Evolutionary conservation across 2,888 invertebrate species (phyloP), one percentile per base, ranked within the genome.

Genomic region (Leptura quadrifasciata): DNA sequence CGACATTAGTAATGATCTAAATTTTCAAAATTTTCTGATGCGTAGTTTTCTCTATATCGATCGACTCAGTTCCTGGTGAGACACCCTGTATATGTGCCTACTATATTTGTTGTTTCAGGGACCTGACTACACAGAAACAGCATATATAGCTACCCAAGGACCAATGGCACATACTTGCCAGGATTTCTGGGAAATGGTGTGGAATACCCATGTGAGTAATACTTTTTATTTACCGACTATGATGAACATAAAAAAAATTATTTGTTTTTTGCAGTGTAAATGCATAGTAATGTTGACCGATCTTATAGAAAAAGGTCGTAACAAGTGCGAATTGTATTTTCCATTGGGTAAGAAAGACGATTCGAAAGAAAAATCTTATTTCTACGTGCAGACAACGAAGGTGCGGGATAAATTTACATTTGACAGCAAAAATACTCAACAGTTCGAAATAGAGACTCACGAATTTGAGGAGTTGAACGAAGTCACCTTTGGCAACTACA

Each of bases 81-180:
- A n/a, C n/a, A n/a, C n/a, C n/a, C 4, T n/a, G 3, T 35, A 35
- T 17, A 31, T 17, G n/a, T 54, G 17, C 18, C 5, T 18, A 47
- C 35, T 35, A 24, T 24, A 24, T 15, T 70, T 76, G 72, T 76
- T 83, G 15, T 87, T 81, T 68, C 90, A 97, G 97, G 97, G 97
- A 76, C 96, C 97, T 85, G 96, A 97, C 87, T 96, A 95, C 84
- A 94, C 96, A 76, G 94, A 94, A 76, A 94, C 94, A 84, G 94
- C 95, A 61, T 98, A 96, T 89, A 96, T 98, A 75, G 98, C 97
- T 15, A 97, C 97, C 0, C 98, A 98, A 89, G 98, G 97, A 9
- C 98, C 98, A 0, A 92, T 98, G 87, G 92, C 94, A 24, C 96
- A 97, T 88, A 98, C 98, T 0, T 93, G 97, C 70, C 93, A 92